These are phyloP conservation scores for Stichodactyla helianthus DNA, from an alignment of 64 coral and sea anemone species.

Conservation along the genomic window DNA sequence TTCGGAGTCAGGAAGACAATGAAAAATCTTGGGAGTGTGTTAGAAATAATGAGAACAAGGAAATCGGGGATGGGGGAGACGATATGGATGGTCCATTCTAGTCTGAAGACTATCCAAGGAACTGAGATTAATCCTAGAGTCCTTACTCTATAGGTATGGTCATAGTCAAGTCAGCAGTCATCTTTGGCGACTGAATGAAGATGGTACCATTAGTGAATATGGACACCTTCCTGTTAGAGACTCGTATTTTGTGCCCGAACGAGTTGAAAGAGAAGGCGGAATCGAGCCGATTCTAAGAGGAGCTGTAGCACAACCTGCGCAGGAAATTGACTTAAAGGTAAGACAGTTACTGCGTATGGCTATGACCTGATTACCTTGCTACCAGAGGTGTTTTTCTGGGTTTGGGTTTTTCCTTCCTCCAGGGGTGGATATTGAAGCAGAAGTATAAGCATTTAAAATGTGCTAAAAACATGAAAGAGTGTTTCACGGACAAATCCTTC, in stretches of 20 bases:
- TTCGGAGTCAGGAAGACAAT: no score
- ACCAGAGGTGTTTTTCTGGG: no score
- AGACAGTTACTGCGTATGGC: not conserved
- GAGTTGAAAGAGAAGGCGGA: constrained; percentile 73
- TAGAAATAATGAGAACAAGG: no score
- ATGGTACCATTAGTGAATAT: constrained; percentile 59
- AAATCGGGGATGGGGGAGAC: no score
- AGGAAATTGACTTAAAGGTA: constrained; percentile 89
- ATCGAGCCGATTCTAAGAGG: constrained; percentile 80
- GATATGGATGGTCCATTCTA: no score
- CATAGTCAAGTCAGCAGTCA: constrained; percentile 80
- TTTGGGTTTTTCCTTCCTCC: no score
- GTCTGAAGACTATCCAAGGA: no score
- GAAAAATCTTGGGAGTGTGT: no score
- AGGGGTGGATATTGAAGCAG: no score
- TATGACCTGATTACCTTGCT: not conserved
- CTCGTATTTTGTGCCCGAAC: constrained; percentile 80
- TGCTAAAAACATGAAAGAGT: no score
- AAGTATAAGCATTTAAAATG: no score
- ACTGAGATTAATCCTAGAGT: not conserved
- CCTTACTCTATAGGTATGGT: constrained; percentile 50
- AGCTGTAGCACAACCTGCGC: constrained; percentile 51
- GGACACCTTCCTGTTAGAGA: constrained; percentile 80
- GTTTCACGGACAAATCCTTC: no score
- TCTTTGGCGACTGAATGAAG: constrained; percentile 68